Base-by-base conservation (phyloP, 2,797 vertebrate species). In the Triplophysa bombifrons region DNA sequence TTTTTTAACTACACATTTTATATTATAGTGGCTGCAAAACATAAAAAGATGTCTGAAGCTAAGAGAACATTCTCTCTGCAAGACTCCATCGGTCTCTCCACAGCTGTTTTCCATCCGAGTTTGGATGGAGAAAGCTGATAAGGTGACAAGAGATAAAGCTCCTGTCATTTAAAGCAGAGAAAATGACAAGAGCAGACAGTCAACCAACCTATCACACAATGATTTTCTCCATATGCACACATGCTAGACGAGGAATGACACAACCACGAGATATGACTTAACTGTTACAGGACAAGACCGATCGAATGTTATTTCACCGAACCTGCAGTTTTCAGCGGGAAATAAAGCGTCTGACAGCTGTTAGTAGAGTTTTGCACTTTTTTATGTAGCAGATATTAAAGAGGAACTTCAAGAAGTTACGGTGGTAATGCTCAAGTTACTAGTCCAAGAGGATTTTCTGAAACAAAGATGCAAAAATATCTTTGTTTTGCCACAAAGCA, bases 141-240 rank as follows among this genome's bases (percentile, higher is more conserved):
- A 83, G 63, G 50, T 14, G n/a, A 60, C 30, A 61, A 56, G 4
- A 74, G 73, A 80, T 64, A 80, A 70, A 76, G 25, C 55, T 41
- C 38, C 60, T 64, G 67, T 79, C 81, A 71, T 75, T 19, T 70
- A 50, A 30, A 58, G 38, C 19, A 67, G 67, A 79, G 16, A 61
- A 58, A 48, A 53, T 46, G 58, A 60, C 73, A 65, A 50, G 75
- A 80, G 74, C 70, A 69, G 34, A 72, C 71, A 83, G 25, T 14
- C 75, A 20, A 27, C 74, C 60, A 20, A 41, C 74, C 70, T 46
- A 73, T 67, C 74, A 78, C 53, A 56, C n/a, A 48, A 53, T 66
- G 34, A 60, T 65, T 64, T 55, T 41, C 41, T 41, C 8, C 56
- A 38, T 19, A 78, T 71, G 65, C 30, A 56, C 46, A 48, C 30